Conservation (phyloP, 2,113 vertebrate species). For the Verasper variegatus region DNA sequence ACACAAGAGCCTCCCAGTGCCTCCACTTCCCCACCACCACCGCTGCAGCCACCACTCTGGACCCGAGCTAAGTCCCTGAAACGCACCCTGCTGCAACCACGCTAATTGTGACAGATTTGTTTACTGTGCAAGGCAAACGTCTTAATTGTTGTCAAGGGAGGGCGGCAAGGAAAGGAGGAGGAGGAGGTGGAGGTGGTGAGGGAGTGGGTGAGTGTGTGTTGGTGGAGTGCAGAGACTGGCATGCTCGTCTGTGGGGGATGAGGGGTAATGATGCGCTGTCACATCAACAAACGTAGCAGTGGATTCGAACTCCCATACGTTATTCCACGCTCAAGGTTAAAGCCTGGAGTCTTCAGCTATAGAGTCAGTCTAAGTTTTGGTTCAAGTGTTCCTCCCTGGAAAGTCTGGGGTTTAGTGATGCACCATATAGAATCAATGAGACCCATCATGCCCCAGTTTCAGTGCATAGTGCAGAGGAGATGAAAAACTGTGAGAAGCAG, state of each 20-base stretch:
- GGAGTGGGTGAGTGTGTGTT: not conserved
- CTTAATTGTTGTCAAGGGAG: constrained; percentile 49
- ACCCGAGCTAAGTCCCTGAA: not conserved
- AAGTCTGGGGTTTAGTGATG: too few species aligned
- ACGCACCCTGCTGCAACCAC: constrained; percentile 22
- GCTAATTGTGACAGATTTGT: constrained; percentile 62
- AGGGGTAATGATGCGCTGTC: constrained; percentile 17
- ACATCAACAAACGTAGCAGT: constrained; percentile 19
- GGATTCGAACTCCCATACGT: constrained; percentile 18
- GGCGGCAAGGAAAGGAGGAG: not conserved
- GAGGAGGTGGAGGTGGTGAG: not conserved
- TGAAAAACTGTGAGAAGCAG: too few species aligned
- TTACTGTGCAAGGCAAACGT: constrained; percentile 39
- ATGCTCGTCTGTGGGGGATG: not conserved
- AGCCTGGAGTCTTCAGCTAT: not conserved
- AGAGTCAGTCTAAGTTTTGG: not conserved
- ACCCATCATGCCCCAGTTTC: too few species aligned
- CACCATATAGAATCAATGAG: too few species aligned
- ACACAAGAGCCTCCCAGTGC: not conserved
- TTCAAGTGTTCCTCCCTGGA: too few species aligned
- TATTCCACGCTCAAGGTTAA: constrained; percentile 21
- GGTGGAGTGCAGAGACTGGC: not conserved
- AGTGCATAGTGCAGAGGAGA: too few species aligned
- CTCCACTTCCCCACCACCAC: not conserved
- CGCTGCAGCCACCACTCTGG: not conserved